Evolutionary conservation across 2,113 vertebrate genomes (phyloP).

Genomic region (Porphyrio hochstetteri): DNA sequence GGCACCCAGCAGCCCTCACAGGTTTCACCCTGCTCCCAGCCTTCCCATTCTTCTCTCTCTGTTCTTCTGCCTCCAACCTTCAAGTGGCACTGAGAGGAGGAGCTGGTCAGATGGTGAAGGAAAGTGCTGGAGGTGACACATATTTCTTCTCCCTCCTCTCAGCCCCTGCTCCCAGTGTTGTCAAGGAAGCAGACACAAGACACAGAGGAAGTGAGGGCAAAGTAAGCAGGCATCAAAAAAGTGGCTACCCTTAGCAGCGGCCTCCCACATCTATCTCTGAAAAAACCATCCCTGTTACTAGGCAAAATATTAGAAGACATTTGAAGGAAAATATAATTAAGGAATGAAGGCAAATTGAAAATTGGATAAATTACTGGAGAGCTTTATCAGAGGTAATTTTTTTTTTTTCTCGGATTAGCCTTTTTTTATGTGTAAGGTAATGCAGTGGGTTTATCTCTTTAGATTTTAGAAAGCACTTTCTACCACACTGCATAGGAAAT

Average conservation of each 20-base stretch:
- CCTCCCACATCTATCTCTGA: neutral
- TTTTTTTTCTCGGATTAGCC: neutral
- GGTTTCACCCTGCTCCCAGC: neutral
- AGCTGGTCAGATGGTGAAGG: neutral
- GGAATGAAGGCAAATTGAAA: neutral
- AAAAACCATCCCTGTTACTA: neutral
- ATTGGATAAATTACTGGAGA: neutral
- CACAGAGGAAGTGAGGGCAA: neutral
- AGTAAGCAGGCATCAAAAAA: neutral
- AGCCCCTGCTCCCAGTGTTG: neutral
- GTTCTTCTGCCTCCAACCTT: neutral
- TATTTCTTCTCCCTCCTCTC: neutral
- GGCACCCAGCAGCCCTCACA: neutral
- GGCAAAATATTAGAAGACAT: neutral
- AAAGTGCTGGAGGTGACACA: neutral
- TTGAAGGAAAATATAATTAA: neutral
- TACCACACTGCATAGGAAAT: neutral
- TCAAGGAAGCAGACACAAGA: neutral
- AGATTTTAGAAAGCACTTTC: neutral
- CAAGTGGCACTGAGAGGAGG: neutral
- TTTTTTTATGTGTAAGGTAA: neutral
- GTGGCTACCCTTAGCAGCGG: neutral
- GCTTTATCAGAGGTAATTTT: neutral
- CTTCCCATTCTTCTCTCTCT: neutral
- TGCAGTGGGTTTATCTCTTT: neutral